Conservation (phyloP, 2,113 vertebrate genomes). For the Orientallactaga bullata region DNA sequence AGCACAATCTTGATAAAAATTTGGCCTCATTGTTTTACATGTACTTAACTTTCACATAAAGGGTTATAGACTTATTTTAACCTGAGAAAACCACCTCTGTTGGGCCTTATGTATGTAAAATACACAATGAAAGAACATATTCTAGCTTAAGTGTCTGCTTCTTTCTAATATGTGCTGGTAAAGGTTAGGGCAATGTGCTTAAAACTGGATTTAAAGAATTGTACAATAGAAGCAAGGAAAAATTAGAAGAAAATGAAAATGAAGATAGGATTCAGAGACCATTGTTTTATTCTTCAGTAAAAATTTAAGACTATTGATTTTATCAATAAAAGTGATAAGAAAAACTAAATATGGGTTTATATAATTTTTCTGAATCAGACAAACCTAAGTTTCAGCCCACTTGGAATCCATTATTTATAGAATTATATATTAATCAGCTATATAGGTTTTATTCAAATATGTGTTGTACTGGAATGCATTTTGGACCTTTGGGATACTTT, state of each 20-base stretch:
- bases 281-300: neutral
- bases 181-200: neutral
- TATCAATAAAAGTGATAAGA: constrained; percentile 19
- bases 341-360: neutral
- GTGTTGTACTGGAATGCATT: constrained; percentile 4
- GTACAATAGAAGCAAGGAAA: neutral
- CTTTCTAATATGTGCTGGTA: constrained; percentile 35
- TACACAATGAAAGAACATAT: neutral
- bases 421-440: constrained; percentile 64
- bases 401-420: constrained; percentile 51
- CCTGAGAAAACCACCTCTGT: neutral
- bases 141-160: neutral
- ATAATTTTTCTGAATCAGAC: constrained; percentile 47
- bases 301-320: constrained; percentile 44
- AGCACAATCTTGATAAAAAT: constrained; percentile 33
- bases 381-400: constrained; percentile 36
- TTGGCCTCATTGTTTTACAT: neutral
- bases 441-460: constrained; percentile 30
- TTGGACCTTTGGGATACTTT: constrained; percentile 1
- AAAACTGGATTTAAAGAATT: constrained; percentile 42
- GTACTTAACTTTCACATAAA: neutral
- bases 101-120: neutral
- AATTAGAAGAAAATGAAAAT: constrained; percentile 15
- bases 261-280: neutral
- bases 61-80: constrained; percentile 31